Base-by-base conservation (phyloP, 2,888 invertebrate species). In the Cinara cedri region DNA sequence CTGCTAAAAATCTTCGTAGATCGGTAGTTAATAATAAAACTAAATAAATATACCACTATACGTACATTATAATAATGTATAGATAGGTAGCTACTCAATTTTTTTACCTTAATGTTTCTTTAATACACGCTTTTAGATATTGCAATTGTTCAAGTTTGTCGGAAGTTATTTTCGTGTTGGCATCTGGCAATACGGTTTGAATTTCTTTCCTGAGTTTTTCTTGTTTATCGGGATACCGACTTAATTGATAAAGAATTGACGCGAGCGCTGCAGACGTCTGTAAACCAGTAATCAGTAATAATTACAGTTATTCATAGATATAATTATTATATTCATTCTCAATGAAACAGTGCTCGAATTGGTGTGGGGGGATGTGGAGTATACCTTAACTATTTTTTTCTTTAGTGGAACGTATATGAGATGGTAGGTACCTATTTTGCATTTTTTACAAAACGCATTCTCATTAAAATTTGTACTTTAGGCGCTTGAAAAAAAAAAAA, bases 181-280 rank as follows among this genome's bases (percentile, higher is more conserved):
- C 85, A 34, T 87, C 82, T 0, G 89, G 89, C 26, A 89, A 82
- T 2, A 87, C 85, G 49, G 84, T 86, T 55, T 84, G 85, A 21
- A 91, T 86, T 86, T 93, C 92, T 57, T 89, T 85, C 82, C 89
- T 86, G 1, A 92, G 84, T 81, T 87, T 87, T 81, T 90, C 88
- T 84, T 93, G 93, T 34, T 90, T 89, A 0, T 90, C 88, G 1
- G 89, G 90, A 83, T 92, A 88, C 24, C 88, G 85, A 0, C 92
- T 90, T 60, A 93, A 84, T 83, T 92, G 92, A 84, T 92, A 93
- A 1, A 93, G 85, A 55, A 90, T 90, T 10, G 92, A 92, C 3
- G 92, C 91, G 0, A 92, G 90, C 0, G 92, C 90, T 82, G 91
- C 92, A n/a, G 92, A 92, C 1, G 92, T 93, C 92, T 93, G 85